phyloP scores from a whole-genome alignment of 2,797 vertebrate genomes.

The Myotis vivesi region DNA sequence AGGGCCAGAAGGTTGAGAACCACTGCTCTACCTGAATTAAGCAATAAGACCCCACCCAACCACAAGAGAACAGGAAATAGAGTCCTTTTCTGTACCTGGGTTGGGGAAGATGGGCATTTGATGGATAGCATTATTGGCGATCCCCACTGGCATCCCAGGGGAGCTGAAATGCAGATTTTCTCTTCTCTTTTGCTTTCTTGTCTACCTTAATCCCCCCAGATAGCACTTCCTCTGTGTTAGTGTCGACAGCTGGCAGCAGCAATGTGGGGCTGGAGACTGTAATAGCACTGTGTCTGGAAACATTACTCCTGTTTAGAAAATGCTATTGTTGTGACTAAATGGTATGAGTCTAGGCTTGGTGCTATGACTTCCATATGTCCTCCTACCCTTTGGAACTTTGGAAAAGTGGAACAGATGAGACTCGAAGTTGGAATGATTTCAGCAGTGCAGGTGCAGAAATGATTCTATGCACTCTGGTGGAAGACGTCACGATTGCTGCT shows the following conservation, averaged over 20 bases:
- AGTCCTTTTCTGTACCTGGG: not conserved
- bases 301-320: not conserved
- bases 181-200: not conserved
- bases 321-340: not conserved
- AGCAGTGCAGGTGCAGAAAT: not conserved
- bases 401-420: constrained; percentile 6
- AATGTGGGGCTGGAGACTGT: not conserved
- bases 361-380: not conserved
- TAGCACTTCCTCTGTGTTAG: not conserved
- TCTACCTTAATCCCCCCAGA: constrained; percentile 27
- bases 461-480: not conserved
- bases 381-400: constrained; percentile 5
- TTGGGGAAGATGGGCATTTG: not conserved
- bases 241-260: not conserved
- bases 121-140: not conserved
- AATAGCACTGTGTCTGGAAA: constrained; percentile 3
- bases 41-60: not conserved
- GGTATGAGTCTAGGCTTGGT: not conserved
- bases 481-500: not conserved
- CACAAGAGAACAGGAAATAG: not conserved
- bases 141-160: not conserved
- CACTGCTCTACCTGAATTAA: not conserved
- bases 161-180: constrained; percentile 10
- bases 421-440: not conserved
- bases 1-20: too few relatives aligned